Base-by-base conservation (phyloP, 1,140 invertebrate species). In the Tetramorium parvispinum region DNA sequence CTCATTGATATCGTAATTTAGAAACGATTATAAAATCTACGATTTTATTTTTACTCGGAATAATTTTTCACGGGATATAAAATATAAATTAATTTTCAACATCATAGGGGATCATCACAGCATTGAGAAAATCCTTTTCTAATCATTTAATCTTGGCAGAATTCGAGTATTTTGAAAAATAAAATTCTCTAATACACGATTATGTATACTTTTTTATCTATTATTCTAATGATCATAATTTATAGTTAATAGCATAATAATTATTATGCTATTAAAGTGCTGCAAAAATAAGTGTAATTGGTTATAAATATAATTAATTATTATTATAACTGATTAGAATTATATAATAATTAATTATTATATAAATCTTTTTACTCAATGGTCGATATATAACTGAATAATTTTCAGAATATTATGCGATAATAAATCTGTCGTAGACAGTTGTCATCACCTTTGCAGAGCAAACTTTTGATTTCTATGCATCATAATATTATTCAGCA, bases 71-170 rank as follows among this genome's bases (percentile, higher is more conserved):
- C 32, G 11, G n/a, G 6, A n/a, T 70, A n/a, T n/a, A 55, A 71
- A 49, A 83, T 76, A 77, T 71, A 78, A 76, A 70, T 75, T 57
- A 83, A 63, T 3, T 73, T 73, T 68, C 27, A 76, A 87, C 43
- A 87, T 78, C 85, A 43, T 85, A 32, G 3, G 86, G 87, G 85
- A 90, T 86, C 88, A 91, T 93, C 92, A 93, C 91, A 93, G 91
- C 82, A 87, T 75, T 85, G 16, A 55, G 10, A 43, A n/a, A 57
- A 75, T 63, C 13, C 24, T 65, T 85, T 76, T 86, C 40, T 55
- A 4, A 83, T 61, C 6, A 3, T 70, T 68, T 32, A 59, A 43
- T 59, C 40, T 46, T 59, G 53, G 13, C 18, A 61, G 46, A 59
- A 46, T 61, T 18, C 5, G 7, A 83, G 24, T 70, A 43, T 2